These are phyloP conservation scores for Tetheella fluctuosa DNA, from an alignment of 2,888 invertebrate genomes.

Conservation along the genomic window DNA sequence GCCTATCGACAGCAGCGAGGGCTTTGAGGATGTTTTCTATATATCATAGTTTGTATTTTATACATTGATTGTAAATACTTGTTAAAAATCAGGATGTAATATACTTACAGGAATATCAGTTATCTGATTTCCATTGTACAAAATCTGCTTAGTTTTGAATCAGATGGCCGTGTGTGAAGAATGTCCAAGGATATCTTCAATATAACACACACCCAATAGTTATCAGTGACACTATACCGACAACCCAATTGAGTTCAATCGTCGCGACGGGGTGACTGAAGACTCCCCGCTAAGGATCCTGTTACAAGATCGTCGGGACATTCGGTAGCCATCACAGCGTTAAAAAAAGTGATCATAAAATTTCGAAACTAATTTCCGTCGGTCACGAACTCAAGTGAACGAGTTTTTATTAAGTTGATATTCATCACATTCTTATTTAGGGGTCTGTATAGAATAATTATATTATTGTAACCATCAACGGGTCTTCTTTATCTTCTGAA, in stretches of 20 bases:
- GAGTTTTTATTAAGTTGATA: conserved; percentile 40
- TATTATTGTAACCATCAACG: not conserved
- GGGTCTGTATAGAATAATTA: conserved; percentile 7
- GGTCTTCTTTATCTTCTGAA: too few species aligned
- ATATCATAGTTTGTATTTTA: too few species aligned
- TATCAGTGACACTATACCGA: conserved; percentile 35
- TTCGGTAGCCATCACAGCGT: conserved; percentile 61
- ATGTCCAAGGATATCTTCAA: too few species aligned
- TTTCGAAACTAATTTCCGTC: conserved; percentile 51
- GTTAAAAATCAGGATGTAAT: too few species aligned
- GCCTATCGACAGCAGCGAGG: too few species aligned
- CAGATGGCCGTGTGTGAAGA: too few species aligned
- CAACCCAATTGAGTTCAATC: conserved; percentile 44
- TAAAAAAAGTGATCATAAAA: conserved; percentile 42
- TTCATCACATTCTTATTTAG: conserved; percentile 36
- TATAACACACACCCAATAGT: too few species aligned
- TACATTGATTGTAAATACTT: too few species aligned
- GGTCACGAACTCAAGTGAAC: conserved; percentile 37
- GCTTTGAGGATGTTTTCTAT: too few species aligned
- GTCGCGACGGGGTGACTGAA: conserved; percentile 42
- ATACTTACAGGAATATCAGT: too few species aligned
- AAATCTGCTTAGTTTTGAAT: too few species aligned
- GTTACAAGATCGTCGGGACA: conserved; percentile 52
- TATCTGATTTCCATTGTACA: too few species aligned
- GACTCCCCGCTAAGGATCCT: conserved; percentile 43